Base-by-base conservation (phyloP, 2,888 invertebrate genomes). In the Linyphia triangularis region DNA sequence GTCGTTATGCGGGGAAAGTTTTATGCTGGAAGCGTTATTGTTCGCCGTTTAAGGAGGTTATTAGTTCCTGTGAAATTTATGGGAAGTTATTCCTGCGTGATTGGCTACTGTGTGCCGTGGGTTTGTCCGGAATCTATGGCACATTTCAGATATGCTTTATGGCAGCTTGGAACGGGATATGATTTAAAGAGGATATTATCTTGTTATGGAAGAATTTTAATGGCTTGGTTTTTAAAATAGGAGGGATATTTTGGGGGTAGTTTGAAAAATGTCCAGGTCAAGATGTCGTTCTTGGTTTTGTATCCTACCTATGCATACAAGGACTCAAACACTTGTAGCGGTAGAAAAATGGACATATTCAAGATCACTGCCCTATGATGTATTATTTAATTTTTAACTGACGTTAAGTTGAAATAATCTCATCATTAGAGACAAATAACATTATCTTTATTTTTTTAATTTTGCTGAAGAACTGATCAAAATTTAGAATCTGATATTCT, bases 31-130 rank as follows among this genome's bases (percentile, higher is more conserved):
- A 37, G 2, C 63, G 73, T 73, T 73, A 83, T 73, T 83, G 73
- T 83, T 43, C 83, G 28, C 26, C 75, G 73, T 83, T 73, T 73
- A 75, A 51, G n/a, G 73, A 0, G 83, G 73, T 73, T 83, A 83
- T 73, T 83, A 83, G 83, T 63, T 83, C 65, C 43, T 26, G 43
- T 24, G 51, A 43, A 73, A 73, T 83, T 83, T 83, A 73, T 73
- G 73, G n/a, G 26, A 69, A 33, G 24, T 43, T 63, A 65, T 65
- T 28, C n/a, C 26, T 83, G n/a, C 63, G 13, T 65, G 73, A 81
- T 69, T 81, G 73, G 72, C 28, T 51, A 16, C 43, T 28, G n/a
- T n/a, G n/a, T 61, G 40, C 43, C 33, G 43, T 24, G 24, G 67
- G 37, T 40, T 77, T n/a, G 63, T 9, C 16, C 28, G 57, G 19